Conservation (phyloP, 2,888 invertebrate species). For the Drosophila demipolita region DNA sequence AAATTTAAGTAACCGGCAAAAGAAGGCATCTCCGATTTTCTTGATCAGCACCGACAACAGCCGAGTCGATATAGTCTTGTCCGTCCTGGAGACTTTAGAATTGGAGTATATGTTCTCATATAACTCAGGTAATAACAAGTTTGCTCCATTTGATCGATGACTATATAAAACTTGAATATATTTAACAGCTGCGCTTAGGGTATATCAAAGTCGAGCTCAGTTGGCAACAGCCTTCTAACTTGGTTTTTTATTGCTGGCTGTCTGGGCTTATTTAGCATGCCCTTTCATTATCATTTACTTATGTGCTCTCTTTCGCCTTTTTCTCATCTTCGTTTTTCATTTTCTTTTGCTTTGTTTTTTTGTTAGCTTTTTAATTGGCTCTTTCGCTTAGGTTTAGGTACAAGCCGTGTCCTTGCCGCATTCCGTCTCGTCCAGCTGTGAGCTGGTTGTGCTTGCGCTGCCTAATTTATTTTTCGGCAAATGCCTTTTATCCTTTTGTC, state of each 20-base stretch:
- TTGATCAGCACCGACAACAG: background rate
- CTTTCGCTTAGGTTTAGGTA: conserved; percentile 68
- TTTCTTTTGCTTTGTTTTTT: conserved; percentile 12
- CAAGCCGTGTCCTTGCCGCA: conserved; percentile 27
- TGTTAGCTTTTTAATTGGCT: conserved; percentile 71
- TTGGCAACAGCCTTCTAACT: background rate
- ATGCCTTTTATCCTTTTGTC: conserved; percentile 75
- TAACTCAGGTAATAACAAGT: background rate
- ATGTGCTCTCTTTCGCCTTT: conserved; percentile 37
- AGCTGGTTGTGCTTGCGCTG: conserved; percentile 21
- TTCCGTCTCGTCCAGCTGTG: background rate
- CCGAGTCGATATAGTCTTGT: background rate
- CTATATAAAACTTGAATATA: background rate
- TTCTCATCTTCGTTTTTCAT: background rate
- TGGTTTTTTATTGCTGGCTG: conserved; percentile 33
- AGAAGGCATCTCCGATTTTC: background rate
- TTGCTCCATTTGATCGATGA: background rate
- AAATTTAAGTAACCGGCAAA: background rate
- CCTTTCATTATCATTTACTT: conserved; percentile 48
- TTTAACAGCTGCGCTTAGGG: background rate
- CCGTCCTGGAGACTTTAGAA: background rate
- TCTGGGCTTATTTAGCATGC: conserved; percentile 48
- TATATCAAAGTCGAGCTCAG: background rate
- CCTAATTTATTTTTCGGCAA: conserved; percentile 74
- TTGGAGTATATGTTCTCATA: background rate